phyloP scores from a whole-genome alignment of 1,140 invertebrate species.

The Drosophila murphyi region DNA sequence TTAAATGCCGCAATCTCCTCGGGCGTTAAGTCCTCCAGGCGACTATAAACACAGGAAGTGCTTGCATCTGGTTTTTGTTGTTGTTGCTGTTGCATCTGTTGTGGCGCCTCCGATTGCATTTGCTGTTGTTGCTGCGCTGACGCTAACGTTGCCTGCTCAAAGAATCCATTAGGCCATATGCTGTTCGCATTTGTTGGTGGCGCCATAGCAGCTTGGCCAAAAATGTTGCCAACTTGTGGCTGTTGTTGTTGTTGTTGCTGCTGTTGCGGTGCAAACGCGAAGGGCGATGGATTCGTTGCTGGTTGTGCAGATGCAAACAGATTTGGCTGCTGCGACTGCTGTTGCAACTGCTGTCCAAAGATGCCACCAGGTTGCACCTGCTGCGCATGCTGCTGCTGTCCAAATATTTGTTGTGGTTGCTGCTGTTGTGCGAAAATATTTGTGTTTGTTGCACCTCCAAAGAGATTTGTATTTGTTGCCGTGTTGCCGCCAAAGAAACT shows the following conservation, averaged over 20 bases:
- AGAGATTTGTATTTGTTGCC: conserved; percentile 38
- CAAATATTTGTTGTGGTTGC: conserved; percentile 18
- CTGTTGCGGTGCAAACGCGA: conserved; percentile 19
- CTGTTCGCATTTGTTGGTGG: conserved; percentile 26
- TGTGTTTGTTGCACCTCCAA: conserved; percentile 30
- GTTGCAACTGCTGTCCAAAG: conserved; percentile 44
- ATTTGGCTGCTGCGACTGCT: conserved; percentile 16
- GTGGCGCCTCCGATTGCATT: conserved; percentile 13
- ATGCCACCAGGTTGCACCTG: background rate
- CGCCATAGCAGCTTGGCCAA: conserved; percentile 35
- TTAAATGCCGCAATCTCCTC: conserved; percentile 80
- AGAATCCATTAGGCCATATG: conserved; percentile 38
- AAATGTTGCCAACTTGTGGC: conserved; percentile 31
- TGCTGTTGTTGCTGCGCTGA: conserved; percentile 37
- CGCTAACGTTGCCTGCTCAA: conserved; percentile 44
- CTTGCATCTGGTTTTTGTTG: background rate
- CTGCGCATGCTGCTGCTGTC: conserved; percentile 19
- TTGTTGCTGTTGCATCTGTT: conserved; percentile 24
- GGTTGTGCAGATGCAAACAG: conserved; percentile 47
- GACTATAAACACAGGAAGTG: conserved; percentile 52
- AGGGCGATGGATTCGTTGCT: conserved; percentile 37
- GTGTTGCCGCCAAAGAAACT: conserved; percentile 21
- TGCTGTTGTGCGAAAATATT: conserved; percentile 46
- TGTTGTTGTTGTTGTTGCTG: background rate
- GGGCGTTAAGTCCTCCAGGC: conserved; percentile 59